Conservation (phyloP, 2,113 vertebrate genomes). For the Gymnarchus niloticus region DNA sequence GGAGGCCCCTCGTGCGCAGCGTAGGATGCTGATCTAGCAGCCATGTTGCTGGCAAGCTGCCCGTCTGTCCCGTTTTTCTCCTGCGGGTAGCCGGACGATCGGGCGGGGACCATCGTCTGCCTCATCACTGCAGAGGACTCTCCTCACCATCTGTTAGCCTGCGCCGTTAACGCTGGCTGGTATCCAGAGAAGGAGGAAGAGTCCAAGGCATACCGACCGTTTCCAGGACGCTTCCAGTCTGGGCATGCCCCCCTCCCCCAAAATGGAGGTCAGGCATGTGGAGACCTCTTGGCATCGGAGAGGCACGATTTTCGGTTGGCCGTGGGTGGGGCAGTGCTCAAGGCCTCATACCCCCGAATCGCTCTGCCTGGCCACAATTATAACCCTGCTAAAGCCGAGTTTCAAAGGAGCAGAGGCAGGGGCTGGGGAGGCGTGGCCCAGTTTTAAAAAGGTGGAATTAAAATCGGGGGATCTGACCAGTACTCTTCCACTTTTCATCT, state of each 20-base stretch:
- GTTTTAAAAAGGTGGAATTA: conserved; percentile 28
- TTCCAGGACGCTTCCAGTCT: conserved; percentile 33
- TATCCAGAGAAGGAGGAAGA: neutral
- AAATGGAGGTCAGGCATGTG: conserved; percentile 41
- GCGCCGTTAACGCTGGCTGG: neutral
- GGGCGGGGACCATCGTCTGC: neutral
- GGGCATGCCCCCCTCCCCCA: conserved; percentile 36
- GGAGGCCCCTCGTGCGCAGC: neutral
- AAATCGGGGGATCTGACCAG: conserved; percentile 37
- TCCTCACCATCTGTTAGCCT: neutral
- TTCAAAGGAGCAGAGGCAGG: conserved; percentile 27
- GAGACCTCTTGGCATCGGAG: conserved; percentile 33
- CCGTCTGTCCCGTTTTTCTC: neutral
- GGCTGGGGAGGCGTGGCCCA: neutral
- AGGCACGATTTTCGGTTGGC: conserved; percentile 23
- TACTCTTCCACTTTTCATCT: conserved; percentile 38
- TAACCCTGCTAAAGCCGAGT: conserved; percentile 35
- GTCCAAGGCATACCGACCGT: conserved; percentile 21
- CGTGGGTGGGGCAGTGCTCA: conserved; percentile 27
- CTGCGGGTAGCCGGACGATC: neutral
- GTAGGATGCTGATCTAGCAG: neutral
- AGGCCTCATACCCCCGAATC: conserved; percentile 40
- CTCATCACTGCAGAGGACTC: neutral
- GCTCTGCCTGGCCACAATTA: conserved; percentile 51
- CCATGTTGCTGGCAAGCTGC: neutral